Evolutionary conservation across 1,140 invertebrate species (phyloP).

Genomic region (Campoletis sonorensis): DNA sequence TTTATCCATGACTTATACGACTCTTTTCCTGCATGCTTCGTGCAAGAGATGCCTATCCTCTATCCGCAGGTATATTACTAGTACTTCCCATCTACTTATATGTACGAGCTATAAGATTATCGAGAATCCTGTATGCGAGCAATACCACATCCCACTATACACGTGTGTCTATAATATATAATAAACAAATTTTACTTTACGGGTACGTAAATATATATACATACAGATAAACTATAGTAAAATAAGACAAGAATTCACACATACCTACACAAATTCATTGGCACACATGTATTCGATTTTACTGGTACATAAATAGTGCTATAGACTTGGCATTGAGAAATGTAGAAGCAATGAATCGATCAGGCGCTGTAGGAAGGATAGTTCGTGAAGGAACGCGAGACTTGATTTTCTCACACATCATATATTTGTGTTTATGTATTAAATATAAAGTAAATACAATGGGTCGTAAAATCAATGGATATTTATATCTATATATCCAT

Average conservation of each 20-base stretch:
- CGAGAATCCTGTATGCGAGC: background rate
- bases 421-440: background rate
- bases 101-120: background rate
- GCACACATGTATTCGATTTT: too few species aligned
- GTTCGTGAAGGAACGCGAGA: background rate
- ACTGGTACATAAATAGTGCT: too few species aligned
- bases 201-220: background rate
- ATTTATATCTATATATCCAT: background rate
- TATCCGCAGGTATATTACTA: background rate
- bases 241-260: background rate
- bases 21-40: background rate
- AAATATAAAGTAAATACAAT: background rate
- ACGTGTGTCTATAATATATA: too few species aligned
- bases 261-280: too few species aligned
- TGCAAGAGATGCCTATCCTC: background rate
- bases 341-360: background rate
- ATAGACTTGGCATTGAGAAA: background rate
- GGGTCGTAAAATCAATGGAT: too few species aligned
- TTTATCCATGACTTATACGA: background rate
- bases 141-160: background rate
- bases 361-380: background rate
- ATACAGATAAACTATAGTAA: background rate
- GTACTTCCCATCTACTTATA: background rate
- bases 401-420: background rate
- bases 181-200: too few species aligned